Evolutionary conservation across 1,140 invertebrate species (phyloP).

Genomic region (Nasonia longicornis): DNA sequence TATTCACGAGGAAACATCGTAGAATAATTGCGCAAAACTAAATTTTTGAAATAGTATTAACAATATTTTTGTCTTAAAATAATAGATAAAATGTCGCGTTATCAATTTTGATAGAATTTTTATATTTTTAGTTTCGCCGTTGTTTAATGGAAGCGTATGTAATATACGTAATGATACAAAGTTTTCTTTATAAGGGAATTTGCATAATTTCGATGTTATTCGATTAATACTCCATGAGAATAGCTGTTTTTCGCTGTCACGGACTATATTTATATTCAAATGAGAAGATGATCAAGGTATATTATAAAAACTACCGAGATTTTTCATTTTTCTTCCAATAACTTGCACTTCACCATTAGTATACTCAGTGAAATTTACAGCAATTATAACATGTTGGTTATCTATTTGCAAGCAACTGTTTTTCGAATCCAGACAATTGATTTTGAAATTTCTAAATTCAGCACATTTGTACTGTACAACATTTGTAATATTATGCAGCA

Average conservation of each 20-base stretch:
- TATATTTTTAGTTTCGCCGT: no score
- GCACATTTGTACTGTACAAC: neutral
- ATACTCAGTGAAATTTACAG: neutral
- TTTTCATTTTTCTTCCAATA: conserved; percentile 2
- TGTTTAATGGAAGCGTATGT: neutral
- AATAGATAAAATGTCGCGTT: no score
- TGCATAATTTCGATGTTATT: conserved; percentile 14
- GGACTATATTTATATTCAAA: neutral
- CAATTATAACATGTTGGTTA: neutral
- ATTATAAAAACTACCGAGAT: neutral
- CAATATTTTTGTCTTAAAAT: neutral
- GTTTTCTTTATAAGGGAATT: conserved; percentile 14
- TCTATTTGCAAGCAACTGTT: conserved; percentile 8
- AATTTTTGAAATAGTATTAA: no score
- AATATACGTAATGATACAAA: neutral
- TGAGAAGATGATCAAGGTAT: neutral
- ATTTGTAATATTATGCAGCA: neutral
- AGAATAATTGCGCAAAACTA: no score
- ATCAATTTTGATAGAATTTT: no score
- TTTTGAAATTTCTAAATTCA: neutral
- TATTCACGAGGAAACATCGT: no score
- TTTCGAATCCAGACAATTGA: conserved; percentile 7
- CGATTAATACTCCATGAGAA: neutral
- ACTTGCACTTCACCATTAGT: neutral
- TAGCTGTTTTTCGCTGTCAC: neutral